phyloP scores from a whole-genome alignment of 2,888 invertebrate genomes.

The Pterostichus madidus region DNA sequence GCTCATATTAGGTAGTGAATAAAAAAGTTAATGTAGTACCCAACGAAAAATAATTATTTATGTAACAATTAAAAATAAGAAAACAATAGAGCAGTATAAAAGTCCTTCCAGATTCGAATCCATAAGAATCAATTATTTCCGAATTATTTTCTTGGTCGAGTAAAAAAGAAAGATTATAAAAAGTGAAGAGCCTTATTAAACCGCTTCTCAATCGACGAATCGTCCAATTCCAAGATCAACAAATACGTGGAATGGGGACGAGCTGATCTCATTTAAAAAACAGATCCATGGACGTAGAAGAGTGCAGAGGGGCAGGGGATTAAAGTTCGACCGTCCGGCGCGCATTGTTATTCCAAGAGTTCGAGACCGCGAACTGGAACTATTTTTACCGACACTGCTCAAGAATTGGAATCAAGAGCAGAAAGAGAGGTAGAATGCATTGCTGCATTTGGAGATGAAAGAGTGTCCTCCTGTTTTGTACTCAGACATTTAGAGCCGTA shows the following conservation, averaged over 20 bases:
- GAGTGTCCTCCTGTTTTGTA: too few species aligned
- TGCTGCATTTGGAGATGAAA: not conserved
- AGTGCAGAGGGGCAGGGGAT: constrained; percentile 3
- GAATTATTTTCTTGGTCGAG: not conserved
- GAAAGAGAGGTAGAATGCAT: not conserved
- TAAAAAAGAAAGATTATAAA: not conserved
- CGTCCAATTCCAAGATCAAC: constrained; percentile 13
- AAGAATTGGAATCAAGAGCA: constrained; percentile 47
- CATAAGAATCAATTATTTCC: not conserved
- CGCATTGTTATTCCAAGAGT: constrained; percentile 42
- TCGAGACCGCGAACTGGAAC: constrained; percentile 1
- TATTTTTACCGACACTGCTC: constrained; percentile 26
- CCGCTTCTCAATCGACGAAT: constrained; percentile 8
- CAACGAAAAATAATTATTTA: too few species aligned
- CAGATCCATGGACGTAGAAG: constrained; percentile 7
- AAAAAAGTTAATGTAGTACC: too few species aligned
- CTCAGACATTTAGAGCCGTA: too few species aligned
- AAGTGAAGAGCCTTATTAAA: constrained; percentile 6
- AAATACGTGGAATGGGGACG: not conserved
- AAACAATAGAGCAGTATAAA: not conserved
- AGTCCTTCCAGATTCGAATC: not conserved
- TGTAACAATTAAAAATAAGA: not conserved
- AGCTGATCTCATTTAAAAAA: constrained; percentile 27
- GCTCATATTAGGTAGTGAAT: too few species aligned
- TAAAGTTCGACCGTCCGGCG: constrained; percentile 39